Evolutionary conservation across 2,888 invertebrate species (phyloP), one percentile per base, ranked within the genome.

Genomic region (Ligdia adustata): DNA sequence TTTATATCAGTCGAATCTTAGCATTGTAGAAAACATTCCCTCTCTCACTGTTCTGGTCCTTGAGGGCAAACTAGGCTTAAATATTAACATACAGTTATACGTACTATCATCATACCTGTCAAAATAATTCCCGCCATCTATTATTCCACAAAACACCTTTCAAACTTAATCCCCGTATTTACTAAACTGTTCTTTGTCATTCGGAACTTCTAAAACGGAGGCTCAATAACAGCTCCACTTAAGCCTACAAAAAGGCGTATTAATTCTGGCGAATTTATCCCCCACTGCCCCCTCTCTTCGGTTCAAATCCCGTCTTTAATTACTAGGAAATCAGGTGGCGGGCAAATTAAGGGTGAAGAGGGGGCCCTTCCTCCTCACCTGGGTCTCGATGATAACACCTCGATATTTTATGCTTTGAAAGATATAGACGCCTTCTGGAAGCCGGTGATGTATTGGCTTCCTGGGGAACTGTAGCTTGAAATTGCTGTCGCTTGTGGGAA

Each of bases 281-380:
- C 44, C 45, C 53, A 29, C 51, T 45, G 43, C 56, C 51, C 57
- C 57, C 53, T 45, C 37, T 34, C n/a, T n/a, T n/a, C 33, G 32
- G 42, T 46, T 45, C 45, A 66, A 74, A 72, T 69, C 68, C 66
- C 61, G 61, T 69, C 72, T 72, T 75, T 75, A 75, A 78, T 75
- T 78, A 76, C 66, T 64, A 55, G 65, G 64, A 71, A 74, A 77
- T 76, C 75, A 71, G 75, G 72, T 72, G 69, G 65, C 54, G 52
- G 60, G 38, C 55, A 65, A 66, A 68, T 69, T 61, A 62, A 62
- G 55, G 56, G 3, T 22, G 7, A 22, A 3, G 7, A 4, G 1
- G 22, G 22, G 6, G 22, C 22, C 7, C 6, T 18, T 18, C 4
- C 18, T 16, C 38, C 56, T 59, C 66, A 64, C 64, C 69, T 66